Percentiles rank a stretch among this genome's conserved stretches.
These are phyloP conservation scores for Ariolimax columbianus DNA, from an alignment of 2,888 invertebrate genomes.

Conservation along the genomic window DNA sequence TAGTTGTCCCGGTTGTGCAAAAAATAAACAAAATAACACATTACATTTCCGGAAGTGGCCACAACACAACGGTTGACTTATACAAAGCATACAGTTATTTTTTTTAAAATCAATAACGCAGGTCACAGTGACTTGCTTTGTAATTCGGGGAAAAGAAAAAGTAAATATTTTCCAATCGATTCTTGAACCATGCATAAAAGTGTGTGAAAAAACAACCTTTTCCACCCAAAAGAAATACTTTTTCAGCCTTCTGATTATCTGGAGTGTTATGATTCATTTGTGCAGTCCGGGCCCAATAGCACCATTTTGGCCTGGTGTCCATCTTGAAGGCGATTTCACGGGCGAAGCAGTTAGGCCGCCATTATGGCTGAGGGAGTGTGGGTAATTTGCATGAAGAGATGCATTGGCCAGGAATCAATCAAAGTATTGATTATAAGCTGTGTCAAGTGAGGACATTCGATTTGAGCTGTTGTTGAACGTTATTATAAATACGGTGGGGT, in stretches of 20 bases:
- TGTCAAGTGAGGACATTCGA: not conserved
- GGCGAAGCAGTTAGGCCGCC: slow-evolving; percentile 10
- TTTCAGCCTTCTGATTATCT: not conserved
- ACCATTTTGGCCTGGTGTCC: not conserved
- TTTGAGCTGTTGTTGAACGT: not conserved
- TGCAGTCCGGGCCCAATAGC: not conserved
- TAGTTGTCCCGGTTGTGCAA: no score
- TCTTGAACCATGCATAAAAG: not conserved
- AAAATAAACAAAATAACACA: no score
- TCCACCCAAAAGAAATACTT: not conserved
- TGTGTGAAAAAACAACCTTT: not conserved
- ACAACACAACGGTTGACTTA: no score
- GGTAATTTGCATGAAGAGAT: slow-evolving; percentile 17
- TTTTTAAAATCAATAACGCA: not conserved
- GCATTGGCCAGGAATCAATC: not conserved
- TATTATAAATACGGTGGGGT: no score
- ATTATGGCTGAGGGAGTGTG: slow-evolving; percentile 10
- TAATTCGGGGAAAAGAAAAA: not conserved
- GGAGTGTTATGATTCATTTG: not conserved
- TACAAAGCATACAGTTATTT: no score
- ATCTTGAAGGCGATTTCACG: not conserved
- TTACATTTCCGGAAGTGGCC: no score
- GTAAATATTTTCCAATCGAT: not conserved
- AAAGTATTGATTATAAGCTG: not conserved
- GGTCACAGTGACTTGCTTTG: not conserved